These are phyloP conservation scores for Ophonus ardosiacus DNA, from an alignment of 2,888 invertebrate species.

Conservation along the genomic window DNA sequence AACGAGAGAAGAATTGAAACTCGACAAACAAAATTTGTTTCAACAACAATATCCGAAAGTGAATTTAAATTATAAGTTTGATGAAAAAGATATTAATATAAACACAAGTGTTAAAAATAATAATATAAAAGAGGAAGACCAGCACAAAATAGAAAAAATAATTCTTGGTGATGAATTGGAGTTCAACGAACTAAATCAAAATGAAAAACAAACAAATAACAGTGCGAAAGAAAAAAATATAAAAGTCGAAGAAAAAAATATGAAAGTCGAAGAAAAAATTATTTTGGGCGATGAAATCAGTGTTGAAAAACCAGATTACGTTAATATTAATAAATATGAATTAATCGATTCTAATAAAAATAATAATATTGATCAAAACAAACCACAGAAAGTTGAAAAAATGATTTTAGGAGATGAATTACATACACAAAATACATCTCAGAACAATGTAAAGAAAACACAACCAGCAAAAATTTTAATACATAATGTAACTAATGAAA, in stretches of 20 bases:
- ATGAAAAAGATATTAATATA: slow-evolving; percentile 14
- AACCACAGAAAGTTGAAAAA: slow-evolving; percentile 45
- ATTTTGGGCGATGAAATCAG: slow-evolving; percentile 62
- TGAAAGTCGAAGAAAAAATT: slow-evolving; percentile 53
- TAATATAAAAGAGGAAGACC: slow-evolving; percentile 71
- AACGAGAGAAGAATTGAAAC: background rate
- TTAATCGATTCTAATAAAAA: slow-evolving; percentile 18
- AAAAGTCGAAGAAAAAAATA: slow-evolving; percentile 63
- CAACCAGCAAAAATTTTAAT: background rate
- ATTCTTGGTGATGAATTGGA: slow-evolving; percentile 53
- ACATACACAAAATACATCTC: background rate
- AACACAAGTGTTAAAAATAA: slow-evolving; percentile 70
- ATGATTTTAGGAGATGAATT: slow-evolving; percentile 60
- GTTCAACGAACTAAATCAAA: slow-evolving; percentile 32
- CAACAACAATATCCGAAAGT: slow-evolving; percentile 53
- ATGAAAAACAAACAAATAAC: slow-evolving; percentile 8
- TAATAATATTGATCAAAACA: background rate
- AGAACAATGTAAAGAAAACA: slow-evolving; percentile 4
- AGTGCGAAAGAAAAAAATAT: slow-evolving; percentile 62
- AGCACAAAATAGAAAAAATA: slow-evolving; percentile 54
- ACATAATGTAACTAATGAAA: slow-evolving; percentile 5
- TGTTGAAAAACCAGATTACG: slow-evolving; percentile 57
- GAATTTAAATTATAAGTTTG: slow-evolving; percentile 27
- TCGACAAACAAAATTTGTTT: slow-evolving; percentile 6
- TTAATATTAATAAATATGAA: slow-evolving; percentile 55